These are phyloP conservation scores for Ormyrus nitidulus DNA, from an alignment of 2,888 invertebrate genomes.

Conservation along the genomic window DNA sequence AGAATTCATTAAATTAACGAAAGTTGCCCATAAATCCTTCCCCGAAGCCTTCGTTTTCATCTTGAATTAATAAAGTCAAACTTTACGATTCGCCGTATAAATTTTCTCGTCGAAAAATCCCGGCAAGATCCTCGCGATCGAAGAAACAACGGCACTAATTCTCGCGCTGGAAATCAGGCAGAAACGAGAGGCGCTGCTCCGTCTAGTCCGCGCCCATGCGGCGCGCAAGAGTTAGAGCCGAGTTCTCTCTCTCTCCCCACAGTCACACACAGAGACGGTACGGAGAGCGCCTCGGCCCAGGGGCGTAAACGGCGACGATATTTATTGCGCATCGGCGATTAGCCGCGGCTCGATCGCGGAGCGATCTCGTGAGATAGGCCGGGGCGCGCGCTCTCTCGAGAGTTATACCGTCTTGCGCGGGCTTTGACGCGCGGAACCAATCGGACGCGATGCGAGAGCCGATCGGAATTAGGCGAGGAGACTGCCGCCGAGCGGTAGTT, in stretches of 20 bases:
- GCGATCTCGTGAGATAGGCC: conserved; percentile 55
- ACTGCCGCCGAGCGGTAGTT: background rate
- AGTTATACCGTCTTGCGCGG: conserved; percentile 50
- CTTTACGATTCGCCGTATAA: no score
- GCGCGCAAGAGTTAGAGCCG: background rate
- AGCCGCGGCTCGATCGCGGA: conserved; percentile 41
- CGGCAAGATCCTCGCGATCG: no score
- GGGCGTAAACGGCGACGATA: conserved; percentile 51
- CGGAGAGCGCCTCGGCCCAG: conserved; percentile 26
- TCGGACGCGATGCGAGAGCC: conserved; percentile 25
- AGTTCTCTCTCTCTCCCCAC: no score
- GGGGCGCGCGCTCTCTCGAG: background rate
- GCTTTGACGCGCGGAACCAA: conserved; percentile 46
- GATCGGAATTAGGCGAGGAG: conserved; percentile 2
- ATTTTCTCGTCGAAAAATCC: no score
- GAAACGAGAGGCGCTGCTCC: background rate
- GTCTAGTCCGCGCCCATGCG: background rate
- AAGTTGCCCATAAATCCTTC: no score
- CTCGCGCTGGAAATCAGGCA: background rate
- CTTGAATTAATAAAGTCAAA: background rate
- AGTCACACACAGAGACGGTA: conserved; percentile 4
- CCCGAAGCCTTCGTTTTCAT: background rate
- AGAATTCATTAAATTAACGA: no score
- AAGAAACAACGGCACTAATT: background rate
- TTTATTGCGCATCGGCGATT: conserved; percentile 58